Base-by-base conservation (phyloP, 2,888 invertebrate species). In the Acleris emargana region DNA sequence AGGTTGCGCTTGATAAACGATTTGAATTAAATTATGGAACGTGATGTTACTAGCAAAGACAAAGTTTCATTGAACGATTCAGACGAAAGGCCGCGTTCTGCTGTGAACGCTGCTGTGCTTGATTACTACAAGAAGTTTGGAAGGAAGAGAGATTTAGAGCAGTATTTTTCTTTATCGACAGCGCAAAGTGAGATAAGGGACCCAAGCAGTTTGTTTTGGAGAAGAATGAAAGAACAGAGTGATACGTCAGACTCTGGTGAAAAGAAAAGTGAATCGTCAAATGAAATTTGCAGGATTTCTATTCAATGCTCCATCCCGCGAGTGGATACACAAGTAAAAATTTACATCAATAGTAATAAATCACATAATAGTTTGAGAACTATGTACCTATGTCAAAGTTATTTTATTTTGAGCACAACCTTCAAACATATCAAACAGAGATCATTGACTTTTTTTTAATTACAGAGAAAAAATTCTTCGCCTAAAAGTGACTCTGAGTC, bases 51-150 rank as follows among this genome's bases (percentile, higher is more conserved):
- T 13, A 59, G 62, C 47, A 66, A 64, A 22, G 59, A 57, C 62
- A 50, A 63, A 50, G 55, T 51, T 38, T 60, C 61, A 52, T 51
- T 66, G 22, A 64, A 69, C 58, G 59, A 70, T 53, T 64, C 67
- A n/a, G 77, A 76, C 58, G 69, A 75, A 42, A 75, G 76, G 64
- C 73, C 79, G 17, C 75, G 78, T 58, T 76, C 82, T 22, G 85
- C 88, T 53, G 83, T 93, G 61, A 93, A 90, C 73, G 81, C 89
- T 51, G 81, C 84, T 69, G 89, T 94, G 71, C 80, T 95, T 73
- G 95, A 96, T 76, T 96, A 96, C 81, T 96, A 95, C 78, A 92
- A 94, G 75, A 94, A 94, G 77, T 95, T 94, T 84, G 95, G 95
- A 1, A 93, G 94, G 72, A 94, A 94, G 75, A 86, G 94, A 42